Evolutionary conservation across 2,113 vertebrate species (phyloP).

Genomic region (Narcine bancroftii): DNA sequence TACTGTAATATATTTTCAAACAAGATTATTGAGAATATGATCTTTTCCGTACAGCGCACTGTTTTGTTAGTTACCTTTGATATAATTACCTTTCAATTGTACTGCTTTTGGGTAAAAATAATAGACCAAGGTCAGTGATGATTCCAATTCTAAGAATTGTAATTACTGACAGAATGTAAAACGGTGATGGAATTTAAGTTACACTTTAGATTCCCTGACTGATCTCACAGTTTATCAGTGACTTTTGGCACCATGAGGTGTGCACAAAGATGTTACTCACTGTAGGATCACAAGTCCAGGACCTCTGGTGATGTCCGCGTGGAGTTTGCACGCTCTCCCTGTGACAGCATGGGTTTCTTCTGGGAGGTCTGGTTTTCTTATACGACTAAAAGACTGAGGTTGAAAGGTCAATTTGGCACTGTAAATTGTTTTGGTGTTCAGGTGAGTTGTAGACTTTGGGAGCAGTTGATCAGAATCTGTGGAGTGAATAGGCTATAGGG

Average conservation of each 20-base stretch:
- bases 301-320: too few species aligned
- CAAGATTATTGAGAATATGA: not conserved
- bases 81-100: not conserved
- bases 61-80: not conserved
- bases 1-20: not conserved
- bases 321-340: too few species aligned
- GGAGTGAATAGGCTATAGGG: too few species aligned
- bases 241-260: not conserved
- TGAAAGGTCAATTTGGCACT: too few species aligned
- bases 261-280: not conserved
- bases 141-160: not conserved
- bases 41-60: not conserved
- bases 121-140: not conserved
- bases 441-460: too few species aligned
- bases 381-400: too few species aligned
- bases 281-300: not conserved
- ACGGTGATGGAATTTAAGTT: not conserved
- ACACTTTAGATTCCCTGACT: not conserved
- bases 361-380: too few species aligned
- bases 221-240: not conserved
- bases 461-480: too few species aligned
- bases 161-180: not conserved
- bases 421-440: too few species aligned
- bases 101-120: not conserved
- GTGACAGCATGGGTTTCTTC: too few species aligned